These are phyloP conservation scores for Artibeus lituratus DNA, from an alignment of 2,797 vertebrate species.

Conservation along the genomic window DNA sequence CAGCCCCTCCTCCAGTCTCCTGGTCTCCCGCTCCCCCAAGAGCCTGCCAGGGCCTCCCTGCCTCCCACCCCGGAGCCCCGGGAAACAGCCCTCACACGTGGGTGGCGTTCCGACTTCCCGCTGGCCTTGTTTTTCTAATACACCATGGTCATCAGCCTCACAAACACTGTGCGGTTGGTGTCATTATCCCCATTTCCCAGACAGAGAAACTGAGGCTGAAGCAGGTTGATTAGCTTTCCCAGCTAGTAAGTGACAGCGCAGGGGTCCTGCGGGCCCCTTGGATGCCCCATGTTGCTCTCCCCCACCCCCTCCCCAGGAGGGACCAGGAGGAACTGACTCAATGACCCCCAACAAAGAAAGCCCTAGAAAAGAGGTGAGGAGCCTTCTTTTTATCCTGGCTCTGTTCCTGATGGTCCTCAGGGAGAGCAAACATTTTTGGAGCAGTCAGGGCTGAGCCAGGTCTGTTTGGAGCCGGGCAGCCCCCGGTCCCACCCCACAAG, in stretches of 20 bases:
- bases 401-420: too few species aligned
- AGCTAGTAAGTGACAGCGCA: accelerated
- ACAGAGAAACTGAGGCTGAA: neutral
- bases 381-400: neutral
- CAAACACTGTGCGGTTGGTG: neutral
- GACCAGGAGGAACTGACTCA: neutral
- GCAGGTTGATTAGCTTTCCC: neutral
- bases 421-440: neutral
- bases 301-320: neutral
- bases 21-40: accelerated
- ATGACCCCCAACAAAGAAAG: too few species aligned
- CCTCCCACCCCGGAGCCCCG: neutral
- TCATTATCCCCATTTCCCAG: neutral
- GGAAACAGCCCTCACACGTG: neutral
- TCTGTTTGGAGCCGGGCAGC: neutral
- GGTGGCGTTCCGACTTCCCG: neutral
- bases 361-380: neutral
- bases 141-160: neutral
- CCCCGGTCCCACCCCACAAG: neutral
- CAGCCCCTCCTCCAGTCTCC: neutral
- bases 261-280: neutral
- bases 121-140: neutral
- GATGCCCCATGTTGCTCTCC: neutral
- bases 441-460: too few species aligned
- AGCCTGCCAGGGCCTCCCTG: neutral